These are phyloP conservation scores for Chelidonichthys spinosus DNA, from an alignment of 2,797 vertebrate genomes.

Conservation along the genomic window DNA sequence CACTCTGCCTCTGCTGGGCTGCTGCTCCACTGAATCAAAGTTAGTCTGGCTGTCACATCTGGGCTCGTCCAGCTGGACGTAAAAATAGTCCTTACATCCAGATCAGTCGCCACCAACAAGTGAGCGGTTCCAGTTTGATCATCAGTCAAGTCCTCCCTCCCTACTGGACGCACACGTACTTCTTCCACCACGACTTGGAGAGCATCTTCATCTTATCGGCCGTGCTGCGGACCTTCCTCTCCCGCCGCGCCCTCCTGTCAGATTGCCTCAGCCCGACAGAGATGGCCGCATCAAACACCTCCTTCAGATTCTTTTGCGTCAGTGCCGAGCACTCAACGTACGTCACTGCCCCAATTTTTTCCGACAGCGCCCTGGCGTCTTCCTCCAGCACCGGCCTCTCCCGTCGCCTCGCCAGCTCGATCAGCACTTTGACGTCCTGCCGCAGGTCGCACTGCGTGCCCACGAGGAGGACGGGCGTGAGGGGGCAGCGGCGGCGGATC, in stretches of 20 bases:
- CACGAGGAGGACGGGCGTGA: slow-evolving; percentile 87
- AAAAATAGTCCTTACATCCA: slow-evolving; percentile 48
- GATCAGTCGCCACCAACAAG: slow-evolving; percentile 23
- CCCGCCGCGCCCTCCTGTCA: slow-evolving; percentile 78
- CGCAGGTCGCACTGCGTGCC: slow-evolving; percentile 92
- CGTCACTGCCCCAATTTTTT: slow-evolving; percentile 84
- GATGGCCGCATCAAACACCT: slow-evolving; percentile 90
- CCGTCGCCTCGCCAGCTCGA: slow-evolving; percentile 84
- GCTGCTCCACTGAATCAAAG: slow-evolving; percentile 43
- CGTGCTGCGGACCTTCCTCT: slow-evolving; percentile 85
- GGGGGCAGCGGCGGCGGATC: slow-evolving; percentile 86
- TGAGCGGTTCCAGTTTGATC: slow-evolving; percentile 47
- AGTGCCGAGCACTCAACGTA: slow-evolving; percentile 90
- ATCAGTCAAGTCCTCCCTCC: slow-evolving; percentile 22
- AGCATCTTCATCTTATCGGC: slow-evolving; percentile 90
- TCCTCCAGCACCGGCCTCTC: slow-evolving; percentile 85
- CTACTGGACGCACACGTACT: slow-evolving; percentile 88
- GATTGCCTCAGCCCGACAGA: slow-evolving; percentile 83
- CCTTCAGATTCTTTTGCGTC: slow-evolving; percentile 92
- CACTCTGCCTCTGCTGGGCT: slow-evolving; percentile 19
- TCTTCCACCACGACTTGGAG: slow-evolving; percentile 91
- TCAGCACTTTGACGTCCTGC: slow-evolving; percentile 90
- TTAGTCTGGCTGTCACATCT: slow-evolving; percentile 27
- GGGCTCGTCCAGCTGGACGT: slow-evolving; percentile 26
- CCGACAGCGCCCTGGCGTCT: slow-evolving; percentile 83